Percentiles rank a stretch among this genome's conserved stretches.
Evolutionary conservation across 2,113 vertebrate species (phyloP).

Genomic region (Scomber colias): DNA sequence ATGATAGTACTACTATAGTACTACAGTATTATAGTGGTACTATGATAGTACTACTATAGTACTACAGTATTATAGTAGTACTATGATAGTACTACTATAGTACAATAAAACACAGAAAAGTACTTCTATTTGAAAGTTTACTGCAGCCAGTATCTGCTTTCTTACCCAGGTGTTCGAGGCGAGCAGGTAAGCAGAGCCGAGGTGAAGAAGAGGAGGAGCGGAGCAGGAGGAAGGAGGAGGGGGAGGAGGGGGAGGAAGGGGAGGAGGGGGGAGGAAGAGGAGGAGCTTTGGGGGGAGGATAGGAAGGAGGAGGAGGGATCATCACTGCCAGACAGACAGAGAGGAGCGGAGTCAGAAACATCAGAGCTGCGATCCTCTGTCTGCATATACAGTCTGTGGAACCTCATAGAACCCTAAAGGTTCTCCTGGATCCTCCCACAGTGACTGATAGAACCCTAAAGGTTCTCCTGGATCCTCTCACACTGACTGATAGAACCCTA

Average conservation of each 20-base stretch:
- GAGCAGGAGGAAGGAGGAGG: constrained; percentile 3
- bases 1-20: too few species aligned
- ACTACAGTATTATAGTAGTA: too few species aligned
- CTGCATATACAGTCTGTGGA: too few species aligned
- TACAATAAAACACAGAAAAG: too few species aligned
- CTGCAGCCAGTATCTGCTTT: background rate
- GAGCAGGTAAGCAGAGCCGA: constrained; percentile 70
- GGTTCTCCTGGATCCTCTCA: too few species aligned
- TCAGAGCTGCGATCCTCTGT: background rate
- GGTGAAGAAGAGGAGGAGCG: constrained; percentile 22
- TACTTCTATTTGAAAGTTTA: background rate
- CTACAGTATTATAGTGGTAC: too few species aligned
- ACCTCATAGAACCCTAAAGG: too few species aligned
- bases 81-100: too few species aligned
- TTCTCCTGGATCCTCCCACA: too few species aligned
- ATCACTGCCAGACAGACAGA: constrained; percentile 73
- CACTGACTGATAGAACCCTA: too few species aligned
- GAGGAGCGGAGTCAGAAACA: constrained; percentile 4
- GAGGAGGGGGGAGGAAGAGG: background rate
- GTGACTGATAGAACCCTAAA: too few species aligned
- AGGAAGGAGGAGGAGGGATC: constrained; percentile 82
- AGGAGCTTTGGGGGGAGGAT: constrained; percentile 71
- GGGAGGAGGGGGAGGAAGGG: background rate
- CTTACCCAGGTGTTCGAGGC: constrained; percentile 77
- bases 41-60: too few species aligned